A percentile compares a stretch with the other conserved stretches of the same genome.
Conservation (phyloP, 1,140 invertebrate genomes). For the Chelonus insularis region DNA sequence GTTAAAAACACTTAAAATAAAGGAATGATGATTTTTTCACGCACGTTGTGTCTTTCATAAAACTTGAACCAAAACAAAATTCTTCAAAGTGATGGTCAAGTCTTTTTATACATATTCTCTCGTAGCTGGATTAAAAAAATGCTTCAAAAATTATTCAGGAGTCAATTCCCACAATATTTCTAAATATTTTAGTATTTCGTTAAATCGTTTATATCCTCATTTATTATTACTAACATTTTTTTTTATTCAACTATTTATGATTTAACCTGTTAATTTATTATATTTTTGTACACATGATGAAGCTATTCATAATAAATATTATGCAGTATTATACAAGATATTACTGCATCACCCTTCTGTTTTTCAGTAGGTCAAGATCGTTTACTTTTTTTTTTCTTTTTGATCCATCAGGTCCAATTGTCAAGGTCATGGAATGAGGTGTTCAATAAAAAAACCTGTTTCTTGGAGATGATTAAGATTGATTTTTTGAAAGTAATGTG, state of each 20-base stretch:
- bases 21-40: constrained; percentile 10
- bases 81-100: not conserved
- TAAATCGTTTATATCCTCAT: not conserved
- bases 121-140: not conserved
- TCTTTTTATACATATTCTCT: not conserved
- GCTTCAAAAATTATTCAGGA: not conserved
- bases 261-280: not conserved
- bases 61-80: not conserved
- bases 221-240: not conserved
- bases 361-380: not conserved
- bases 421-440: not conserved
- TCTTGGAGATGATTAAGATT: not conserved
- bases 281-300: not conserved
- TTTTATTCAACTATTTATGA: not conserved
- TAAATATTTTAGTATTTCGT: not conserved
- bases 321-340: not conserved
- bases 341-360: not conserved
- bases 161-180: not conserved
- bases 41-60: constrained; percentile 1
- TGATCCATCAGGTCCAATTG: not conserved
- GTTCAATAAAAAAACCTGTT: not conserved
- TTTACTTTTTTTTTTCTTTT: not conserved
- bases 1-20: not conserved
- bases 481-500: not conserved
- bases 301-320: not conserved